These are phyloP conservation scores for Barnardius zonarius DNA, from an alignment of 2,113 vertebrate genomes.

Conservation along the genomic window DNA sequence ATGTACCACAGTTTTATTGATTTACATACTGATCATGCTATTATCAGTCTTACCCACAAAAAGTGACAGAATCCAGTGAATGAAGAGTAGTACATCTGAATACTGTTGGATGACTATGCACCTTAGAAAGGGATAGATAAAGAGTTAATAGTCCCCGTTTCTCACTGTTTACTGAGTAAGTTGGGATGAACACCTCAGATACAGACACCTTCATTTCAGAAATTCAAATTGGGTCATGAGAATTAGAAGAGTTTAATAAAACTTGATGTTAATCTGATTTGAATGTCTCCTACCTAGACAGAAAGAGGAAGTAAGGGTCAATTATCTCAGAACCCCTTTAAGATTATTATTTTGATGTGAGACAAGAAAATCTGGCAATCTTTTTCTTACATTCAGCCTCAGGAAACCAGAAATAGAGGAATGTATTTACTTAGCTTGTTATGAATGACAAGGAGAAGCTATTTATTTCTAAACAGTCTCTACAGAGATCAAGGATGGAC, in stretches of 20 bases:
- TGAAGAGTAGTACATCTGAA: background rate
- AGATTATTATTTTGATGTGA: background rate
- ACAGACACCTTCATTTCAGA: background rate
- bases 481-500: background rate
- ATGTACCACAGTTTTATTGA: background rate
- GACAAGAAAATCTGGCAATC: background rate
- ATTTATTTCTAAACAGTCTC: constrained; percentile 9
- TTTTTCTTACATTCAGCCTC: background rate
- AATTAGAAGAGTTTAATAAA: background rate
- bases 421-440: background rate
- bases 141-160: background rate
- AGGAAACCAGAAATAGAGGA: background rate
- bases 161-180: background rate
- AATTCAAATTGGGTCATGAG: background rate
- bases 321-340: background rate
- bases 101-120: background rate
- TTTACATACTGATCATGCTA: background rate
- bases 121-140: background rate
- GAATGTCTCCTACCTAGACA: background rate
- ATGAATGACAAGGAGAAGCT: background rate
- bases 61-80: background rate
- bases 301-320: background rate
- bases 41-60: background rate
- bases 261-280: background rate
- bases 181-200: background rate